phyloP scores from a whole-genome alignment of 2,797 vertebrate genomes.

The Ispidina lecontei region DNA sequence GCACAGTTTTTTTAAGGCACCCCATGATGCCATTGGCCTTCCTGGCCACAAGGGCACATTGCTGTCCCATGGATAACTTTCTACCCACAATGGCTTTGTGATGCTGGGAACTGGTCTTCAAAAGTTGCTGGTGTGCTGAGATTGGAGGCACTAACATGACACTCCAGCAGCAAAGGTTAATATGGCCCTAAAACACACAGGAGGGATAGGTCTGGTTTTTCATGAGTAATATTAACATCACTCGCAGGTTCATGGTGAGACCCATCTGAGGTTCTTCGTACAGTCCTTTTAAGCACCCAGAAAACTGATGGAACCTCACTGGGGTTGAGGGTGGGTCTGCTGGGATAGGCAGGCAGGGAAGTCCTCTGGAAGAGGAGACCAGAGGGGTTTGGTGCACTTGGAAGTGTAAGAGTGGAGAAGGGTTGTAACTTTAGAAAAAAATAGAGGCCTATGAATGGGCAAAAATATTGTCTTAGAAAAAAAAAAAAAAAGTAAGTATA shows the following conservation, averaged over 20 bases:
- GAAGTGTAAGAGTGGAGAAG: neutral
- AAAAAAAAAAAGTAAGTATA: neutral
- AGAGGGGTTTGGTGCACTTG: neutral
- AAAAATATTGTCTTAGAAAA: neutral
- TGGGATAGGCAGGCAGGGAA: neutral
- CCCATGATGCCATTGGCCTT: no score
- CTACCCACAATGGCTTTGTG: no score
- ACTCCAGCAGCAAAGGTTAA: accelerated
- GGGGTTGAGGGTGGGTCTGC: neutral
- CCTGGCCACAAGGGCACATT: no score
- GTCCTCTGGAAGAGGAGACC: neutral
- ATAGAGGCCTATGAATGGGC: neutral
- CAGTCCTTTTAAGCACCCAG: neutral
- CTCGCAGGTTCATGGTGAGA: neutral
- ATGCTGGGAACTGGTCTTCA: neutral
- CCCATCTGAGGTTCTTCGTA: neutral
- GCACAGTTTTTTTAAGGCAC: no score
- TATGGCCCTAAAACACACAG: neutral
- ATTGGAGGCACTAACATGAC: neutral
- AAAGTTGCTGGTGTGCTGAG: neutral
- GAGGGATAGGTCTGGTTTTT: neutral
- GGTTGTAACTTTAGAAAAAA: neutral
- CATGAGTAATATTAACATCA: neutral
- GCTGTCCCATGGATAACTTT: no score
- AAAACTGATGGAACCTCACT: neutral